These are phyloP conservation scores for Heterodera schachtii DNA, from an alignment of 1,140 invertebrate species.

Conservation along the genomic window DNA sequence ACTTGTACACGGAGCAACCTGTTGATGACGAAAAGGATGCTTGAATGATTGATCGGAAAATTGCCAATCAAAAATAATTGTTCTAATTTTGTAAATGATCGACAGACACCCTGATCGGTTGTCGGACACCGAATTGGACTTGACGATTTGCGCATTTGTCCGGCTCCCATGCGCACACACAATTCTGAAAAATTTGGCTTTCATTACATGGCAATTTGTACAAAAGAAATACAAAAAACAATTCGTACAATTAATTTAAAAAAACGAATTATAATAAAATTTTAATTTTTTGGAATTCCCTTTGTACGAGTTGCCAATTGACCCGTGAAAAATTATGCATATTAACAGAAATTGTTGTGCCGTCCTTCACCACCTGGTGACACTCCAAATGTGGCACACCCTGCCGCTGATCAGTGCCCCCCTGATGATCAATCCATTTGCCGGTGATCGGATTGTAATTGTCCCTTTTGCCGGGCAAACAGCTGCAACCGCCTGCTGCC, in stretches of 20 bases:
- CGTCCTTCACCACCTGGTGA: not conserved
- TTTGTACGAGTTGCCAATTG: not conserved
- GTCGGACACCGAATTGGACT: slow-evolving; percentile 34
- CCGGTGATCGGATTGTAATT: not conserved
- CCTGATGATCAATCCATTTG: not conserved
- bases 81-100: slow-evolving; percentile 4
- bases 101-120: slow-evolving; percentile 27
- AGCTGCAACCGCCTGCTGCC: slow-evolving; percentile 22
- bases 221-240: not conserved
- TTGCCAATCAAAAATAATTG: too few species aligned
- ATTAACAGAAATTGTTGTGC: too few species aligned
- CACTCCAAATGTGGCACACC: slow-evolving; percentile 3
- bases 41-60: too few species aligned
- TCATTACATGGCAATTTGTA: not conserved
- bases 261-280: too few species aligned
- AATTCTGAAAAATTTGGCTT: slow-evolving; percentile 17
- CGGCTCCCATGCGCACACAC: slow-evolving; percentile 7
- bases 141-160: slow-evolving; percentile 24
- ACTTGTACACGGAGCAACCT: slow-evolving; percentile 15
- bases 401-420: not conserved
- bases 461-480: slow-evolving; percentile 25
- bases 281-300: not conserved
- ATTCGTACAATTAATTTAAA: too few species aligned
- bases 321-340: too few species aligned
- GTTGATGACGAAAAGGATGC: not conserved